phyloP scores from a whole-genome alignment of 2,888 invertebrate species.

The Nycteola revayana region DNA sequence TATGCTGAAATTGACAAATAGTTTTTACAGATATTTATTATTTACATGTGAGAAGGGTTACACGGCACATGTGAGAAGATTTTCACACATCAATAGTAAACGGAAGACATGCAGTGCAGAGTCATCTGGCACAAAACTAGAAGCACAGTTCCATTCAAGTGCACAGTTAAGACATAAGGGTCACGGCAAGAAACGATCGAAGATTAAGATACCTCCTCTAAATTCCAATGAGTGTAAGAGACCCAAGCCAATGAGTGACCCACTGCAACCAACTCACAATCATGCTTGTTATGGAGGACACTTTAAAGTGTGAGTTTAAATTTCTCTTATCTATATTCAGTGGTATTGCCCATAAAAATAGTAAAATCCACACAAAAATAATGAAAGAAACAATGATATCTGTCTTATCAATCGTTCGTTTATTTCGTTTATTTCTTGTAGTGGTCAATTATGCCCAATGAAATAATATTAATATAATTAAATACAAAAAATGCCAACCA shows the following conservation, averaged over 20 bases:
- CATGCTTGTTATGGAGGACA: constrained; percentile 57
- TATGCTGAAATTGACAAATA: constrained; percentile 76
- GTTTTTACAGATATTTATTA: constrained; percentile 72
- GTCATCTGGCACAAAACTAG: constrained; percentile 14
- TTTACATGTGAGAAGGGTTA: constrained; percentile 53
- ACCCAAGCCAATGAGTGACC: constrained; percentile 59
- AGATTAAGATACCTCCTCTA: constrained; percentile 43
- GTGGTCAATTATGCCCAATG: no score
- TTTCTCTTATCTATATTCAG: no score
- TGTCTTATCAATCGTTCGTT: no score
- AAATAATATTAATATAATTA: no score
- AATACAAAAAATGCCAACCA: no score
- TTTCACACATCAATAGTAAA: constrained; percentile 48
- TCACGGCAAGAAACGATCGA: constrained; percentile 44
- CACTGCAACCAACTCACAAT: constrained; percentile 46
- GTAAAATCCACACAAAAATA: no score
- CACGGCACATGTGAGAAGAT: constrained; percentile 51
- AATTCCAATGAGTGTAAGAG: constrained; percentile 42
- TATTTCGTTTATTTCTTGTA: no score
- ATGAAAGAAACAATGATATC: no score
- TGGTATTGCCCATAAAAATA: no score
- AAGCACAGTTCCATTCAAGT: constrained; percentile 32
- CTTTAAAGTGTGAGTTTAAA: constrained; percentile 65
- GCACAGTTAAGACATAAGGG: constrained; percentile 40
- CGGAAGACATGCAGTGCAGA: constrained; percentile 49